Evolutionary conservation across 2,888 invertebrate species (phyloP), one percentile per base, ranked within the genome.

Genomic region (Eubasilissa splendida): DNA sequence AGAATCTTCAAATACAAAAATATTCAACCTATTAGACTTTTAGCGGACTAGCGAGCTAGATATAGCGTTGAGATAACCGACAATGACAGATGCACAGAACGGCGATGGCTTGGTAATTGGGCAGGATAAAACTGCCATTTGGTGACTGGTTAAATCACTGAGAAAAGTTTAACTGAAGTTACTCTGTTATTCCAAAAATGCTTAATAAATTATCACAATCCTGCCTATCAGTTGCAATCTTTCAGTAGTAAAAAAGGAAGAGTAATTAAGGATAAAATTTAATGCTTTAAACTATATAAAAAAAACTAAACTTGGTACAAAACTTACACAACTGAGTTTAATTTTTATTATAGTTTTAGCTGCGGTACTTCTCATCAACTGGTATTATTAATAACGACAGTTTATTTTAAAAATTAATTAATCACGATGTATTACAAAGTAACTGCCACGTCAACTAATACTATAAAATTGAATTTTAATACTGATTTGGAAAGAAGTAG

Each of bases 131-230:
- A 31, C 77, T 71, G 71, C 73, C 79, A 65, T 54, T 63, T 65
- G 54, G 50, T 70, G 74, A 76, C 78, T 59, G 77, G 59, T 22
- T 52, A 52, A 74, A 78, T 78, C 60, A 76, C 78, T 79, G 76
- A 73, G 63, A 78, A 76, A 76, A 79, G 81, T 65, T 79, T 76
- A 76, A 76, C 76, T 70, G 63, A 76, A 81, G 71, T 63, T 54
- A 68, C 60, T 66, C 75, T 68, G 58, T 74, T 77, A 80, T 80
- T 82, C 76, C 60, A 56, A 50, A 71, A 71, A 79, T 12, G 76
- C 73, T 54, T 79, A 42, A 82, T 82, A 82, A 79, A 82, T 82
- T 82, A 58, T 63, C 54, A 65, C 63, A 33, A n/a, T 52, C 54
- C 54, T 10, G 53, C 22, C 71, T n/a, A 58, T n/a, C 50, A 22